Conservation (phyloP, 37 sponge, comb jelly and placozoan species). For the Chondrosia reniformis region DNA sequence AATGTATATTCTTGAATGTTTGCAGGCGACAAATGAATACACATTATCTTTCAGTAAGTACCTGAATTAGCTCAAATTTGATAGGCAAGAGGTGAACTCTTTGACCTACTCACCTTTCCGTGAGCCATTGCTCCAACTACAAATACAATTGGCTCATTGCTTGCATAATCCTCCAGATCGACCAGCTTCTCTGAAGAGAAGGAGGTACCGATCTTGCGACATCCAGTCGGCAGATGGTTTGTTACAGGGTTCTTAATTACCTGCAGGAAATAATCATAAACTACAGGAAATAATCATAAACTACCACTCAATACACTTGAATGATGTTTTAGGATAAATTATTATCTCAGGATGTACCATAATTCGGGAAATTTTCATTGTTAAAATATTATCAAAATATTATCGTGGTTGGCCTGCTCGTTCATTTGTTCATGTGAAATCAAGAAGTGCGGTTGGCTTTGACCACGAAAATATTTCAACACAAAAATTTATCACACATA, state of each 20-base stretch:
- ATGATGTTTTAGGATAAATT: too few relatives aligned
- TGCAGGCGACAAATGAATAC: too few relatives aligned
- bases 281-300: neutral
- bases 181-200: slow-evolving; percentile 80
- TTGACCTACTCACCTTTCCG: slow-evolving; percentile 65
- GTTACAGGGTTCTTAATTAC: slow-evolving; percentile 98
- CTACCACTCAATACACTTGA: too few relatives aligned
- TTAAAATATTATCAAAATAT: neutral
- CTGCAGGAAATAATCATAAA: slow-evolving; percentile 16
- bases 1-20: too few relatives aligned
- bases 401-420: too few relatives aligned
- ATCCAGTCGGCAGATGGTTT: slow-evolving; percentile 91
- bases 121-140: slow-evolving; percentile 98
- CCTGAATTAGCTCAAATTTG: too few relatives aligned
- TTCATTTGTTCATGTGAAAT: too few relatives aligned
- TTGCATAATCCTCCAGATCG: slow-evolving; percentile 63
- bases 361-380: too few relatives aligned
- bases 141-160: slow-evolving; percentile 90
- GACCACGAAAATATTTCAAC: too few relatives aligned
- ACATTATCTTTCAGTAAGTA: too few relatives aligned
- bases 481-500: neutral
- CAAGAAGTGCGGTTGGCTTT: too few relatives aligned
- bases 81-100: too few relatives aligned
- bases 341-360: neutral
- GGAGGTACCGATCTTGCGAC: slow-evolving; percentile 87